phyloP scores from a whole-genome alignment of 1,140 invertebrate genomes.

The Varroa destructor region DNA sequence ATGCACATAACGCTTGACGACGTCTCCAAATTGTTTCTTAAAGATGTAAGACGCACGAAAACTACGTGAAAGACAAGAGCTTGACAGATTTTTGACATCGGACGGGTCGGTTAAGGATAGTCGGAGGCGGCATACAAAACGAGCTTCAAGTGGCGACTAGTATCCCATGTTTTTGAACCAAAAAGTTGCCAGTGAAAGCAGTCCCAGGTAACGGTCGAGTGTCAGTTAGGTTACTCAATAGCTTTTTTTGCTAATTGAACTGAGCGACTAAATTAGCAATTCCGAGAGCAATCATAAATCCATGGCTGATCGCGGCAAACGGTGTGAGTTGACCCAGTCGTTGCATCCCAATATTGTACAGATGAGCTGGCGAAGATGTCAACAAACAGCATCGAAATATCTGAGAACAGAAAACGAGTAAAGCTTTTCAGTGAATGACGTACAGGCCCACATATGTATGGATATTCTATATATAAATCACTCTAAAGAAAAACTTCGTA shows the following conservation, averaged over 20 bases:
- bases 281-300: constrained; percentile 53
- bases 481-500: background rate
- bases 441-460: background rate
- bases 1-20: too few species aligned
- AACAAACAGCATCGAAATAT: constrained; percentile 71
- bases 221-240: too few species aligned
- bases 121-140: too few species aligned
- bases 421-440: background rate
- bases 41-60: too few species aligned
- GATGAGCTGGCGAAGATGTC: constrained; percentile 61
- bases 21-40: too few species aligned
- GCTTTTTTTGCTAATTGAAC: constrained; percentile 43
- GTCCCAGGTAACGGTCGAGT: too few species aligned
- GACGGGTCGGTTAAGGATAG: too few species aligned
- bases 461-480: background rate
- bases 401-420: constrained; percentile 43
- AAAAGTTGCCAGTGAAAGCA: too few species aligned
- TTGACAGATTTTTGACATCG: too few species aligned
- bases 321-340: constrained; percentile 49
- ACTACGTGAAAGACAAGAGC: too few species aligned
- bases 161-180: too few species aligned
- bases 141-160: too few species aligned
- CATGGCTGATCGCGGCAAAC: constrained; percentile 47
- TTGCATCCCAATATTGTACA: constrained; percentile 55
- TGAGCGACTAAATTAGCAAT: constrained; percentile 59